Percentiles rank a stretch among this genome's conserved stretches.
Evolutionary conservation across 2,888 invertebrate genomes (phyloP).

Genomic region (Coelogynopora nodosa): DNA sequence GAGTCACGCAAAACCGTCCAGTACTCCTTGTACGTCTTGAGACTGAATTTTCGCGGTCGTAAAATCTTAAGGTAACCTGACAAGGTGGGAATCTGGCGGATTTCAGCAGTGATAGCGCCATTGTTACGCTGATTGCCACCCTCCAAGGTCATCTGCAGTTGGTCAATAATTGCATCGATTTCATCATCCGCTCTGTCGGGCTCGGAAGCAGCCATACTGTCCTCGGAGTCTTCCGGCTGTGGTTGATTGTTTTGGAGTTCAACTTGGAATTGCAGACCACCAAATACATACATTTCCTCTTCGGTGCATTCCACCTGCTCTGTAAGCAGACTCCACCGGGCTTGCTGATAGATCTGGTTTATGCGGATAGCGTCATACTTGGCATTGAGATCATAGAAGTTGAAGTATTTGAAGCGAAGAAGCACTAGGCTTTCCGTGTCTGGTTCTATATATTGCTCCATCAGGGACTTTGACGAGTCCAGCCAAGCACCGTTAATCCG

Average conservation of each 20-base stretch:
- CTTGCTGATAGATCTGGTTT: conserved; percentile 97
- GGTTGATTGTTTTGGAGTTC: conserved; percentile 22
- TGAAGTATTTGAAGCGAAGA: conserved; percentile 43
- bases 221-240: not conserved
- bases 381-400: conserved; percentile 45
- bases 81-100: not conserved
- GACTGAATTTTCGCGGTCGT: not conserved
- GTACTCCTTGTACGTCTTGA: conserved; percentile 4
- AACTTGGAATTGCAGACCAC: conserved; percentile 76
- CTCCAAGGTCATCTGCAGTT: no score
- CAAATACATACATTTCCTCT: conserved; percentile 96
- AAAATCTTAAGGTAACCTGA: not conserved
- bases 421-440: not conserved
- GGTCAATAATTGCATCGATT: no score
- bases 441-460: conserved; percentile 86
- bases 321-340: conserved; percentile 91
- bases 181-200: conserved; percentile 64
- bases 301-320: conserved; percentile 98
- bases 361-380: conserved; percentile 83
- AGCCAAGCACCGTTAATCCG: conserved; percentile 68
- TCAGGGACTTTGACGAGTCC: conserved; percentile 91
- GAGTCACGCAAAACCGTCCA: conserved; percentile 29
- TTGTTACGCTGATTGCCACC: not conserved
- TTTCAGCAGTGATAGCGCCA: no score
- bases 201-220: not conserved